Conservation (phyloP, 2,888 invertebrate genomes). For the Hoplodrina ambigua region DNA sequence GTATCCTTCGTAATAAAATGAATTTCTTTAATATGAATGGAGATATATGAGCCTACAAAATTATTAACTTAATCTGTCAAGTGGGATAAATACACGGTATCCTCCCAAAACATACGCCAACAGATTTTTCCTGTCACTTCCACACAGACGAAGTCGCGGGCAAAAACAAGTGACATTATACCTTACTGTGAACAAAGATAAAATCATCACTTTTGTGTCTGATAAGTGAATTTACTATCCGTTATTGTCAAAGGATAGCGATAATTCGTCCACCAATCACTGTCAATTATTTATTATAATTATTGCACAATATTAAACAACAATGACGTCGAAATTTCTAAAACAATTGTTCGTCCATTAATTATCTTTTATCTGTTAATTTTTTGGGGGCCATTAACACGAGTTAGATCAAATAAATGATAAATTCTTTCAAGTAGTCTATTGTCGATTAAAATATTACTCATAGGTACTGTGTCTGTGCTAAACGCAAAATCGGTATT, state of each 20-base stretch:
- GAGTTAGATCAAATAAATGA: background rate
- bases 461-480: too few relatives aligned
- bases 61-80: too few relatives aligned
- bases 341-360: constrained; percentile 14
- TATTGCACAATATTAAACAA: constrained; percentile 43
- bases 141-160: too few relatives aligned
- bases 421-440: background rate
- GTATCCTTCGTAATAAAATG: too few relatives aligned
- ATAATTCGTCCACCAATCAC: constrained; percentile 18
- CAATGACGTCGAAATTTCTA: constrained; percentile 5
- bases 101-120: too few relatives aligned
- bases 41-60: too few relatives aligned
- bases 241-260: background rate
- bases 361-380: background rate
- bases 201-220: constrained; percentile 5
- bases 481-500: too few relatives aligned
- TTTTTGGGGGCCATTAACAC: background rate
- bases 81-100: too few relatives aligned
- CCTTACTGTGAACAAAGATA: background rate
- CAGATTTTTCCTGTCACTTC: too few relatives aligned
- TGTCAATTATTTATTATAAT: background rate
- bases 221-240: constrained; percentile 3
- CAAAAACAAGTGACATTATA: background rate
- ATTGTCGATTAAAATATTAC: too few relatives aligned
- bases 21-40: too few relatives aligned